phyloP scores from a whole-genome alignment of 1,140 invertebrate genomes.

The Eufriesea mexicana region DNA sequence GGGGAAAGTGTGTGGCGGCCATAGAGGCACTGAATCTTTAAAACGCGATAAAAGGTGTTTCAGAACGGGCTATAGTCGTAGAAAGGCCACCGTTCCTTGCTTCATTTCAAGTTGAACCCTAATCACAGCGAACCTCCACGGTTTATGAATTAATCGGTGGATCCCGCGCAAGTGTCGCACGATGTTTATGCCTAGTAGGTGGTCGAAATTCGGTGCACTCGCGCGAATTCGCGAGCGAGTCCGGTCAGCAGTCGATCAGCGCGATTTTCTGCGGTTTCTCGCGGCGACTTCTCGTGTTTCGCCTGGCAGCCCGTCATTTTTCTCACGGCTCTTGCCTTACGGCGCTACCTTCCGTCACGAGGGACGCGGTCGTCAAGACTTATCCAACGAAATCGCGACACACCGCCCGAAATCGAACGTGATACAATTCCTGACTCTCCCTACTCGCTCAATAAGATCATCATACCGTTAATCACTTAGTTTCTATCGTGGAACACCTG shows the following conservation, averaged over 20 bases:
- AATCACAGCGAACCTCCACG: no score
- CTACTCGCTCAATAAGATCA: no score
- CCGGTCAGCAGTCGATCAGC: background rate
- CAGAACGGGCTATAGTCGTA: background rate
- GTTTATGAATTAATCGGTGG: background rate
- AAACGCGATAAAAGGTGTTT: conserved; percentile 10
- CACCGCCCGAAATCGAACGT: background rate
- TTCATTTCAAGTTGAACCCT: background rate
- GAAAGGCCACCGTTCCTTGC: background rate
- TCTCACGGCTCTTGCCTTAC: conserved; percentile 51
- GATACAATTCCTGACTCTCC: background rate
- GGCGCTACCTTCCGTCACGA: background rate
- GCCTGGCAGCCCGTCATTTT: conserved; percentile 15
- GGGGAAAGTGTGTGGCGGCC: conserved; percentile 7
- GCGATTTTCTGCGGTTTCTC: conserved; percentile 48
- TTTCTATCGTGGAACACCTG: no score
- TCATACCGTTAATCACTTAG: no score
- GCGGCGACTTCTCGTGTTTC: conserved; percentile 48
- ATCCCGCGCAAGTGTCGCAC: background rate
- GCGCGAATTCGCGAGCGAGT: conserved; percentile 23
- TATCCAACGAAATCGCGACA: background rate
- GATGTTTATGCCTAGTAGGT: background rate
- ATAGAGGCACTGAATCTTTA: conserved; percentile 26
- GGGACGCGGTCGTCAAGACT: background rate
- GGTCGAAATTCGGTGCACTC: background rate